Percentiles rank a stretch among this genome's conserved stretches.
phyloP scores from a whole-genome alignment of 2,113 vertebrate genomes.

The Apus apus region DNA sequence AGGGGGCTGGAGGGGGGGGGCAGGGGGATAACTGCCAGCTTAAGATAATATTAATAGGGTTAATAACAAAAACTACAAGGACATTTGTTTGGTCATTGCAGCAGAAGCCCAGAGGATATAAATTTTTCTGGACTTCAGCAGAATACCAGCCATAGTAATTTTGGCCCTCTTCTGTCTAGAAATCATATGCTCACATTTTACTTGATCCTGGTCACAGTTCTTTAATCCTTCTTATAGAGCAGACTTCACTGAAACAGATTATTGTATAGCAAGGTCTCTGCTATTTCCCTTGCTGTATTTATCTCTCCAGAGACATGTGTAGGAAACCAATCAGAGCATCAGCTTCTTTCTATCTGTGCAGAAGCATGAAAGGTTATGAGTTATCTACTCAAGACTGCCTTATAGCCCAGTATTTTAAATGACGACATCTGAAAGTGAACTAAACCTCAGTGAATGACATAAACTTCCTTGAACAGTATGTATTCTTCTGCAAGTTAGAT shows the following conservation, averaged over 20 bases:
- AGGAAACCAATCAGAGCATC: conserved; percentile 28
- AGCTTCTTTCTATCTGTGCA: not conserved
- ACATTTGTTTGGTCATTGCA: not conserved
- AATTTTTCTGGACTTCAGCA: not conserved
- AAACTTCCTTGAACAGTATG: not conserved
- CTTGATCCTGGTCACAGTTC: not conserved
- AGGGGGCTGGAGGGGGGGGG: not conserved
- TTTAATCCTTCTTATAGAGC: not conserved
- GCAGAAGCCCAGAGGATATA: not conserved
- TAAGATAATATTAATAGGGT: not conserved
- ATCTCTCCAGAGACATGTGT: not conserved
- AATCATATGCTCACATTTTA: not conserved
- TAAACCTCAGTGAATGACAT: not conserved
- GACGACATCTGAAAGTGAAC: not conserved
- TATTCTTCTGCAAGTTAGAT: not conserved
- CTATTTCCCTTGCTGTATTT: not conserved
- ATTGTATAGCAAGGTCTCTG: not conserved
- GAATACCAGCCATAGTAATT: not conserved
- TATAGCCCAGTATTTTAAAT: not conserved
- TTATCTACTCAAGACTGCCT: not conserved
- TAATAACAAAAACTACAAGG: not conserved
- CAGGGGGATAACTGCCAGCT: not conserved
- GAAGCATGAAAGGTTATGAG: not conserved
- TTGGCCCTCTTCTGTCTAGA: not conserved
- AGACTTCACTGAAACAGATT: not conserved